Percentiles rank a stretch among this genome's conserved stretches.
These are phyloP conservation scores for Leptopilina boulardi DNA, from an alignment of 1,140 invertebrate species.

Conservation along the genomic window DNA sequence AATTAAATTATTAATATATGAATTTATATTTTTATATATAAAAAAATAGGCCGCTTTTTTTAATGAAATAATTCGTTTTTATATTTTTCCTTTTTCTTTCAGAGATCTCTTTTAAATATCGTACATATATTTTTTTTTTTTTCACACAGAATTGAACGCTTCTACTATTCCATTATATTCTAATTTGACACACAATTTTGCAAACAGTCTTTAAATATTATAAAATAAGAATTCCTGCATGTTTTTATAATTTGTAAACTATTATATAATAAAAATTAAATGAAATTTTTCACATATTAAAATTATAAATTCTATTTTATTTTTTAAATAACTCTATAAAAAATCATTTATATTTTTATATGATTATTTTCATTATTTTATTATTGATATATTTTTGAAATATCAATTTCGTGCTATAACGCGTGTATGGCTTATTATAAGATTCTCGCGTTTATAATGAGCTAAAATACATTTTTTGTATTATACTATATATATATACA, in stretches of 20 bases:
- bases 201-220: slow-evolving; percentile 6
- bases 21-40: too few relatives aligned
- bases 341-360: not conserved
- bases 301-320: not conserved
- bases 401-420: not conserved
- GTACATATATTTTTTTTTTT: not conserved
- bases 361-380: not conserved
- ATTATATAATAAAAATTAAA: too few relatives aligned
- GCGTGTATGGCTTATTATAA: too few relatives aligned
- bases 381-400: not conserved
- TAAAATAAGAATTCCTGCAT: not conserved
- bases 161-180: not conserved
- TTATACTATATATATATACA: too few relatives aligned
- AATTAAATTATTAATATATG: too few relatives aligned
- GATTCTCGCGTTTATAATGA: too few relatives aligned
- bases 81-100: slow-evolving; percentile 41
- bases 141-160: not conserved
- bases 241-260: too few relatives aligned
- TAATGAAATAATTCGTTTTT: too few relatives aligned
- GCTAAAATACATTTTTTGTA: not conserved
- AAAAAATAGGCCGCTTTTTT: too few relatives aligned
- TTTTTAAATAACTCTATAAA: not conserved
- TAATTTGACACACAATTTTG: slow-evolving; percentile 28
- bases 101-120: not conserved
- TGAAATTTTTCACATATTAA: too few relatives aligned